Percentiles rank a stretch among this genome's conserved stretches.
Conservation (phyloP, 30 jellyfish, hydroid and myxozoan genomes). For the Aurelia sp. region DNA sequence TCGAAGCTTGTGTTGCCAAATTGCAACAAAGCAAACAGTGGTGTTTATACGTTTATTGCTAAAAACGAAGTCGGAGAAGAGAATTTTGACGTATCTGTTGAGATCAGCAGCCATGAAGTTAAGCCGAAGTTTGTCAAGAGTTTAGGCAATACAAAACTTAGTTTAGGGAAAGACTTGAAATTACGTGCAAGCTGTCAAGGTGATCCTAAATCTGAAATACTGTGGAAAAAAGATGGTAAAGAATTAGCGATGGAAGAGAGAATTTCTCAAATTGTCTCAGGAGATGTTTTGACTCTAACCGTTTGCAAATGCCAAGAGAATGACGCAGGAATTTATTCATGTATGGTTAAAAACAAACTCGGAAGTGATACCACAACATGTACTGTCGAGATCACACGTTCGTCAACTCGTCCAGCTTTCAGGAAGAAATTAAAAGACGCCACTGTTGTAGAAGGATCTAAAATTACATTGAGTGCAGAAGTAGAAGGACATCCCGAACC, state of each 20-base stretch:
- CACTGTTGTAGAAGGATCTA: slow-evolving; percentile 57
- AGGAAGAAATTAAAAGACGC: slow-evolving; percentile 51
- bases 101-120: slow-evolving; percentile 46
- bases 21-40: slow-evolving; percentile 53
- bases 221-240: slow-evolving; percentile 80
- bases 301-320: slow-evolving; percentile 16
- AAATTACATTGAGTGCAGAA: slow-evolving; percentile 52
- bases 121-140: slow-evolving; percentile 57
- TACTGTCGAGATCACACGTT: slow-evolving; percentile 1
- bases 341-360: slow-evolving; percentile 40
- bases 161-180: slow-evolving; percentile 37
- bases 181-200: slow-evolving; percentile 71
- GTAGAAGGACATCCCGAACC: slow-evolving; percentile 87
- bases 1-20: slow-evolving; percentile 67
- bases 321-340: slow-evolving; percentile 69
- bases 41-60: slow-evolving; percentile 78
- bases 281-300: slow-evolving; percentile 25
- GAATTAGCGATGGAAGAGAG: slow-evolving; percentile 3
- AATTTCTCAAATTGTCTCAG: slow-evolving; percentile 15
- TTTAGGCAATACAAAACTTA: slow-evolving; percentile 34
- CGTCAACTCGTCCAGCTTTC: slow-evolving; percentile 71
- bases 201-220: slow-evolving; percentile 62
- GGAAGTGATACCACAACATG: slow-evolving; percentile 54
- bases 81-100: slow-evolving; percentile 43
- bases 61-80: slow-evolving; percentile 75